Percentiles rank a stretch among this genome's conserved stretches.
These are phyloP conservation scores for Blennius ocellaris DNA, from an alignment of 2,113 vertebrate species.

Conservation along the genomic window DNA sequence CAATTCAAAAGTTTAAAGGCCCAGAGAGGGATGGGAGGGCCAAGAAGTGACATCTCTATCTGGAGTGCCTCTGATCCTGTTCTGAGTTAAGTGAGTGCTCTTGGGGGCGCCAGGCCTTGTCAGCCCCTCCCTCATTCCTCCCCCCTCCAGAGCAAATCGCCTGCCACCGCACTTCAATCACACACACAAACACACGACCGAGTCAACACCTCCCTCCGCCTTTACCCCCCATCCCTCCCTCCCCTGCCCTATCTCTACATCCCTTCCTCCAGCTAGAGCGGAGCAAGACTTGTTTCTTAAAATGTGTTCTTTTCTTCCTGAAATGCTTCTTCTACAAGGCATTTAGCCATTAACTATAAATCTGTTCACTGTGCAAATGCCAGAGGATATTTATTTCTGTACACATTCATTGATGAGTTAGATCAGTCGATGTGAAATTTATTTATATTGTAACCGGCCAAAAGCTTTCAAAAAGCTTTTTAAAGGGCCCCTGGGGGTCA, in stretches of 20 bases:
- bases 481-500: constrained; percentile 12
- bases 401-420: too few relatives aligned
- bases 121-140: constrained; percentile 72
- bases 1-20: constrained; percentile 12
- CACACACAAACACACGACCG: constrained; percentile 43
- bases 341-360: constrained; percentile 4
- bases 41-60: constrained; percentile 62
- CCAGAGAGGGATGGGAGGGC: constrained; percentile 39
- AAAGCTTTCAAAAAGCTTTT: constrained; percentile 7
- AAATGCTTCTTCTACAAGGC: constrained; percentile 10
- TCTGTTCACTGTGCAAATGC: too few relatives aligned
- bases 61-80: constrained; percentile 54
- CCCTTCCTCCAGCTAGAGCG: too few relatives aligned
- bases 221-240: constrained; percentile 41
- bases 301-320: not conserved
- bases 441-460: not conserved
- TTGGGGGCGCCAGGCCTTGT: constrained; percentile 47
- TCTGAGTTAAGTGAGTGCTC: constrained; percentile 40
- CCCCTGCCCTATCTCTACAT: not conserved
- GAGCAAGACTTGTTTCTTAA: constrained; percentile 14
- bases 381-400: too few relatives aligned
- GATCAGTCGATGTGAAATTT: not conserved
- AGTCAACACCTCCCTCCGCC: constrained; percentile 52
- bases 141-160: constrained; percentile 53
- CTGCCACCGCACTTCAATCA: constrained; percentile 61